These are phyloP conservation scores for Apamea monoglypha DNA, from an alignment of 2,888 invertebrate species.

Conservation along the genomic window DNA sequence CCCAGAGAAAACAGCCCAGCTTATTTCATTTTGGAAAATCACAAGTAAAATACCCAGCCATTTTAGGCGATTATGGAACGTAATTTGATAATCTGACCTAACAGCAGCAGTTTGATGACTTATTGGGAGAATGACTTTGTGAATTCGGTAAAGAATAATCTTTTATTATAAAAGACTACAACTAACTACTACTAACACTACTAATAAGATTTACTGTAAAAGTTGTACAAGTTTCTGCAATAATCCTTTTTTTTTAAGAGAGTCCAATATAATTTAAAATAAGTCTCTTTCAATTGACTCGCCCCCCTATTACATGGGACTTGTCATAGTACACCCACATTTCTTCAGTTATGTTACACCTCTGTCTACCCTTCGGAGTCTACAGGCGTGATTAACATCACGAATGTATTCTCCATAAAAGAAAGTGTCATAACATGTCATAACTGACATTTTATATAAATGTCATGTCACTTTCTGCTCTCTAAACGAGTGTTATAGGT, in stretches of 20 bases:
- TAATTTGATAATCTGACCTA: conserved; percentile 5
- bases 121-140: background rate
- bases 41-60: conserved; percentile 18
- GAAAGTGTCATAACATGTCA: no score
- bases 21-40: conserved; percentile 52
- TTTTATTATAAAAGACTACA: background rate
- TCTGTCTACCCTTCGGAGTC: background rate
- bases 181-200: no score
- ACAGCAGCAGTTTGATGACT: background rate
- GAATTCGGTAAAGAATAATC: background rate
- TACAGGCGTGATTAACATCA: background rate
- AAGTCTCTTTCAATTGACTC: no score
- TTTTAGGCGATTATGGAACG: conserved; percentile 17
- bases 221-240: no score
- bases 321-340: background rate
- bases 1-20: conserved; percentile 41
- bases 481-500: background rate
- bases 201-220: no score
- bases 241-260: no score
- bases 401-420: no score
- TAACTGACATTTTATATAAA: no score
- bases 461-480: no score
- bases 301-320: background rate
- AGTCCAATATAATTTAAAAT: background rate
- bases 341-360: background rate